Evolutionary conservation across 1,140 invertebrate species (phyloP).

Genomic region (Drosophila triauraria): DNA sequence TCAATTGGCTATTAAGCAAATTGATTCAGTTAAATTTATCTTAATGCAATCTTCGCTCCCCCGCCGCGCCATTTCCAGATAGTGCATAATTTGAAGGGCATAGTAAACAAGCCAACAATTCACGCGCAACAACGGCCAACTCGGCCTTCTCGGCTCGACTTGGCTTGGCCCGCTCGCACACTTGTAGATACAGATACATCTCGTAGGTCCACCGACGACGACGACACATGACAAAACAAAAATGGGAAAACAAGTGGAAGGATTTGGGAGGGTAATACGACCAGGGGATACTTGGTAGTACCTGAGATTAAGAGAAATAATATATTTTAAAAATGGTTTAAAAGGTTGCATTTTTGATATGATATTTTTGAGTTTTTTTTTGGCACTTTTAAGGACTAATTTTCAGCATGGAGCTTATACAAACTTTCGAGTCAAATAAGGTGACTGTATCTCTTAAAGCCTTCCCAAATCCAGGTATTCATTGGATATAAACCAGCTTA

Average conservation of each 20-base stretch:
- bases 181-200: constrained; percentile 50
- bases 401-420: neutral
- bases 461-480: neutral
- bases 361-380: no score
- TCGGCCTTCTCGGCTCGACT: constrained; percentile 7
- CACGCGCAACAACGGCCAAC: constrained; percentile 75
- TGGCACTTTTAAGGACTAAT: no score
- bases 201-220: constrained; percentile 29
- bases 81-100: constrained; percentile 83
- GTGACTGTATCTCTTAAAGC: neutral
- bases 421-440: no score
- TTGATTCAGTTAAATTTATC: constrained; percentile 85
- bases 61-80: constrained; percentile 49
- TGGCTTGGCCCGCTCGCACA: constrained; percentile 11
- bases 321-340: neutral
- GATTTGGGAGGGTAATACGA: neutral
- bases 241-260: constrained; percentile 9
- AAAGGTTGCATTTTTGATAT: no score
- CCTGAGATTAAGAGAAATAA: neutral
- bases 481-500: neutral
- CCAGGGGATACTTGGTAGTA: neutral
- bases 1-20: constrained; percentile 85
- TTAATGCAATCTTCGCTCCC: constrained; percentile 82
- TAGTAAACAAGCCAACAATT: constrained; percentile 83
- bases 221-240: constrained; percentile 66